phyloP scores from a whole-genome alignment of 2,888 invertebrate genomes.

The Baccha elongata region DNA sequence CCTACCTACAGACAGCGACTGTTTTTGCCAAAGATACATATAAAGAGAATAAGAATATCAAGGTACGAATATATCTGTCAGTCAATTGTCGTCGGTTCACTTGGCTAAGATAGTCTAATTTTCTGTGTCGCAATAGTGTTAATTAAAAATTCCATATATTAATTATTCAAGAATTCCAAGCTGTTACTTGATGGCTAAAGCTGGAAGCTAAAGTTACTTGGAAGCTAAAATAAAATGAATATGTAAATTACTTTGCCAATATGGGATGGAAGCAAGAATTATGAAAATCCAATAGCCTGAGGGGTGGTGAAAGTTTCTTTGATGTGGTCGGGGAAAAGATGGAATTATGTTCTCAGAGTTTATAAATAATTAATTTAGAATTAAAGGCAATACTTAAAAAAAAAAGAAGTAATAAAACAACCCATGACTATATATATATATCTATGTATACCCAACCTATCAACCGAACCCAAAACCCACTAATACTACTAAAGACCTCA shows the following conservation, averaged over 20 bases:
- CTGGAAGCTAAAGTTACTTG: constrained; percentile 13
- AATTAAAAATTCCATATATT: constrained; percentile 70
- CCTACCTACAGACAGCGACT: not conserved
- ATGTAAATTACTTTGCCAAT: constrained; percentile 64
- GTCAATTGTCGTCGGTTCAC: constrained; percentile 49
- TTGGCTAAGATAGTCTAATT: constrained; percentile 52
- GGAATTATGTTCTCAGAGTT: constrained; percentile 72
- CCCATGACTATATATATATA: constrained; percentile 18
- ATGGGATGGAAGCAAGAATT: constrained; percentile 33
- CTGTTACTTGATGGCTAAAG: constrained; percentile 59
- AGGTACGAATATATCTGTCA: constrained; percentile 29
- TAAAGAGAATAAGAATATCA: not conserved
- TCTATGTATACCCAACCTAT: not conserved
- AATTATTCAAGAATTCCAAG: constrained; percentile 71
- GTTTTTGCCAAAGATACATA: no score
- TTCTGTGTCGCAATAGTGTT: constrained; percentile 64
- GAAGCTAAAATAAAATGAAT: constrained; percentile 47
- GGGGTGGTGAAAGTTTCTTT: constrained; percentile 56
- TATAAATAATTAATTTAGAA: constrained; percentile 72
- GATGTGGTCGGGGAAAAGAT: constrained; percentile 67
- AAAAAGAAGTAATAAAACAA: constrained; percentile 23
- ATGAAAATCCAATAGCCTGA: constrained; percentile 47
- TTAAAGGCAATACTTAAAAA: constrained; percentile 38
- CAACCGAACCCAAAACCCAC: not conserved
- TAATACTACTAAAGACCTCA: not conserved